A percentile compares a stretch with the other conserved stretches of the same genome.
phyloP scores from a whole-genome alignment of 1,140 invertebrate species.

The Stenopsyche tienmushanensis region DNA sequence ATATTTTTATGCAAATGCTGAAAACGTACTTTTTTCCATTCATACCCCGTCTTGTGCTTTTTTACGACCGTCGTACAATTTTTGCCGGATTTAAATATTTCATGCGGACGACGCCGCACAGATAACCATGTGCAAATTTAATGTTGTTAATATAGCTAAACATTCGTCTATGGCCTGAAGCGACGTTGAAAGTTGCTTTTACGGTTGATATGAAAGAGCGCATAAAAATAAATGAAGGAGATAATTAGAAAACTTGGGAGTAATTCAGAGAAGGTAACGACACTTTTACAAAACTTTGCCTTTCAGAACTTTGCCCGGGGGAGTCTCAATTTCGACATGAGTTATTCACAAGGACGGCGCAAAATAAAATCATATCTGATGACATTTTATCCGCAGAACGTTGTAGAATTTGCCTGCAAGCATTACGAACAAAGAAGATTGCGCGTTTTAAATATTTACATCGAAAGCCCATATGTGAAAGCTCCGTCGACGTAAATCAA shows the following conservation, averaged over 20 bases:
- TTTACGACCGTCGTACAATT: slow-evolving; percentile 6
- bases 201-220: slow-evolving; percentile 29
- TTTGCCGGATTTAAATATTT: slow-evolving; percentile 11
- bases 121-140: no score
- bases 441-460: no score
- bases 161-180: no score
- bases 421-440: no score
- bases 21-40: not conserved
- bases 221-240: slow-evolving; percentile 41
- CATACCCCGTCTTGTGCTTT: not conserved
- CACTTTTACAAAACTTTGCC: slow-evolving; percentile 28
- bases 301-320: slow-evolving; percentile 8
- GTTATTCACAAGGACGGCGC: slow-evolving; percentile 18
- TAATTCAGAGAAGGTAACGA: slow-evolving; percentile 34
- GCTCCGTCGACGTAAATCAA: no score
- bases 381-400: no score
- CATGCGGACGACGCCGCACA: not conserved
- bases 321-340: slow-evolving; percentile 13
- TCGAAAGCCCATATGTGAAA: no score
- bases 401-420: no score
- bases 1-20: slow-evolving; percentile 6
- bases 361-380: no score
- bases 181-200: no score
- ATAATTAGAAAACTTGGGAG: slow-evolving; percentile 41
- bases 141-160: no score